phyloP scores from a whole-genome alignment of 2,888 invertebrate species.

The Mechanitis messenoides region DNA sequence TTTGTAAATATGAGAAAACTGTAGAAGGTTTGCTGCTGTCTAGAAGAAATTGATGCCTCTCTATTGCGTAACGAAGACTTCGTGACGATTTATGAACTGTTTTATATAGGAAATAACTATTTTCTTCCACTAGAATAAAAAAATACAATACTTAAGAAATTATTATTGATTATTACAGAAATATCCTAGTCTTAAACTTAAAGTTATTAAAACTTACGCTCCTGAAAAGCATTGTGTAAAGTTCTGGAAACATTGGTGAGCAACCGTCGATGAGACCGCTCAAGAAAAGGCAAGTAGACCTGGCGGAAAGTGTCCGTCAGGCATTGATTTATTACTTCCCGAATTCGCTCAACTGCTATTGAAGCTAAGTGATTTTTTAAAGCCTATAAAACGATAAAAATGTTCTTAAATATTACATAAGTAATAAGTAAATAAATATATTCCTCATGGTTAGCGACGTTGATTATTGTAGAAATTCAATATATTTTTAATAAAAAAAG shows the following conservation, averaged over 20 bases:
- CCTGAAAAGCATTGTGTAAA: slow-evolving; percentile 47
- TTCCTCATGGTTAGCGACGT: too few species aligned
- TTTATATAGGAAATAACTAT: slow-evolving; percentile 42
- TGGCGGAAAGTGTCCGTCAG: slow-evolving; percentile 45
- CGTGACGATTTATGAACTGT: slow-evolving; percentile 44
- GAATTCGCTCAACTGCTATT: slow-evolving; percentile 46
- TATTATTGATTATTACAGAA: neutral
- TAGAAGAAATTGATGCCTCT: slow-evolving; percentile 47
- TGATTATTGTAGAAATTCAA: too few species aligned
- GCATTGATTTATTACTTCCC: slow-evolving; percentile 41
- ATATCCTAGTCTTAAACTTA: neutral
- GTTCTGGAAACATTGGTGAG: slow-evolving; percentile 42
- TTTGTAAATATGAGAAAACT: slow-evolving; percentile 37
- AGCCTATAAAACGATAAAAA: slow-evolving; percentile 38
- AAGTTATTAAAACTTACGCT: slow-evolving; percentile 38
- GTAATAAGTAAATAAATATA: neutral
- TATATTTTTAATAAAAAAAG: too few species aligned
- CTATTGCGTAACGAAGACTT: slow-evolving; percentile 45
- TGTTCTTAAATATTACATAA: too few species aligned
- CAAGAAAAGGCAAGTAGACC: slow-evolving; percentile 49
- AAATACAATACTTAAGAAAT: neutral
- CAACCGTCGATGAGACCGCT: slow-evolving; percentile 50
- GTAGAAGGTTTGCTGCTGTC: slow-evolving; percentile 36
- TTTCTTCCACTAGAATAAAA: slow-evolving; percentile 45
- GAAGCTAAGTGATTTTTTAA: slow-evolving; percentile 49